These are phyloP conservation scores for Zophobas atratus DNA, from an alignment of 1,140 invertebrate species.

Conservation along the genomic window DNA sequence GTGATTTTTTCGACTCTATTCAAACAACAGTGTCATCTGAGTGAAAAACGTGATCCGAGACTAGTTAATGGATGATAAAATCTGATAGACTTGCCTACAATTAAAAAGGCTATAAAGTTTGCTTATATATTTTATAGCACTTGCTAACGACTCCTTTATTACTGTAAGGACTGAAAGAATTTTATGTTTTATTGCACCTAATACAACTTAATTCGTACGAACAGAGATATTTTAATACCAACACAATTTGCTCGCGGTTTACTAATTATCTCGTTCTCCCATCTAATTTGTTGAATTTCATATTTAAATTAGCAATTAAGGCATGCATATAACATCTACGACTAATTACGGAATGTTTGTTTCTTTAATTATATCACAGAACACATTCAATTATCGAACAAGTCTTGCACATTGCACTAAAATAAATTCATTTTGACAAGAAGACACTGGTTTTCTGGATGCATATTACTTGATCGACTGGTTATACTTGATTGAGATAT, in stretches of 20 bases:
- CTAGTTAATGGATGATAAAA: slow-evolving; percentile 39
- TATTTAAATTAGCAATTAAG: slow-evolving; percentile 42
- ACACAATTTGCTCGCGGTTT: slow-evolving; percentile 29
- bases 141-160: slow-evolving; percentile 40
- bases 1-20: slow-evolving; percentile 23
- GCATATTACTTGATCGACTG: slow-evolving; percentile 49
- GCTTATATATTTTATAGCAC: slow-evolving; percentile 41
- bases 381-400: no score
- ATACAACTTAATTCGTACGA: slow-evolving; percentile 40
- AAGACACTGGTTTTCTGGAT: slow-evolving; percentile 2
- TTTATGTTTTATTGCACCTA: slow-evolving; percentile 31
- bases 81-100: slow-evolving; percentile 27
- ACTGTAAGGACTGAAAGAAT: slow-evolving; percentile 33
- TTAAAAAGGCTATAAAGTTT: slow-evolving; percentile 33
- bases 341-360: slow-evolving; percentile 24
- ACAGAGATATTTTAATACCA: slow-evolving; percentile 7
- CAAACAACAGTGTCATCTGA: slow-evolving; percentile 21
- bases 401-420: slow-evolving; percentile 5
- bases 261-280: slow-evolving; percentile 26
- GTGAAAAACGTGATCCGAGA: slow-evolving; percentile 33
- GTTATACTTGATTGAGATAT: slow-evolving; percentile 54
- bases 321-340: slow-evolving; percentile 23
- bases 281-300: slow-evolving; percentile 25
- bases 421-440: slow-evolving; percentile 19
- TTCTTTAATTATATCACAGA: not conserved